Conservation (phyloP, 2,797 vertebrate species). For the Hyperoplus lanceolatus region DNA sequence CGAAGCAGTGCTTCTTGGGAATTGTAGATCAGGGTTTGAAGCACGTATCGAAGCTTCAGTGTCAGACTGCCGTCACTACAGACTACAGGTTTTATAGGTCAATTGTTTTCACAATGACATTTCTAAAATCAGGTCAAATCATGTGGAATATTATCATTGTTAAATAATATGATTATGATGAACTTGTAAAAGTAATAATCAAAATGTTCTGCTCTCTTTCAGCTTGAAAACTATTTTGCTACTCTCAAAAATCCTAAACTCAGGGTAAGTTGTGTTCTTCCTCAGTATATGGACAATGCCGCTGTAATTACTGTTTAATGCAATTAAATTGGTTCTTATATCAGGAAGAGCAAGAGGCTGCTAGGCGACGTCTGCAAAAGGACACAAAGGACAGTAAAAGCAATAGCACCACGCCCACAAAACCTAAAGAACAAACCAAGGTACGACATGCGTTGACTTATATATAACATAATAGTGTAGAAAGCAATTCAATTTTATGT, state of each 20-base stretch:
- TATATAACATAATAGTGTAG: neutral
- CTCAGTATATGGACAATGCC: neutral
- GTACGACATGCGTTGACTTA: slow-evolving; percentile 57
- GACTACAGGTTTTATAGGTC: neutral
- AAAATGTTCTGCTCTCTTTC: slow-evolving; percentile 56
- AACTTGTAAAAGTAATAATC: neutral
- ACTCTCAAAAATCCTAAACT: slow-evolving; percentile 99
- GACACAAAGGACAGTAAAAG: slow-evolving; percentile 94
- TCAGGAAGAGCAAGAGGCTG: slow-evolving; percentile 98
- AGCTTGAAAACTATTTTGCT: slow-evolving; percentile 99
- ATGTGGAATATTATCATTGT: neutral
- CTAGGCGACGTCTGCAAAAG: slow-evolving; percentile 93
- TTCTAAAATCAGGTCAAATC: neutral
- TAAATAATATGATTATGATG: neutral
- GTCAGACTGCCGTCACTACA: too few species aligned
- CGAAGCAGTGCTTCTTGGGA: too few species aligned
- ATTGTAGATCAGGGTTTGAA: too few species aligned
- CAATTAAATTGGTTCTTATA: slow-evolving; percentile 3
- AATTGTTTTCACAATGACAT: neutral
- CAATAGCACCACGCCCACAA: slow-evolving; percentile 95
- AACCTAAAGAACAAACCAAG: slow-evolving; percentile 92
- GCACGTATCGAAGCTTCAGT: too few species aligned
- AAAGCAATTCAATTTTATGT: neutral
- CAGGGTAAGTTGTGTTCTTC: slow-evolving; percentile 92
- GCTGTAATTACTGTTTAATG: slow-evolving; percentile 8